Evolutionary conservation across 2,888 invertebrate species (phyloP).

Genomic region (Mayetiola destructor): DNA sequence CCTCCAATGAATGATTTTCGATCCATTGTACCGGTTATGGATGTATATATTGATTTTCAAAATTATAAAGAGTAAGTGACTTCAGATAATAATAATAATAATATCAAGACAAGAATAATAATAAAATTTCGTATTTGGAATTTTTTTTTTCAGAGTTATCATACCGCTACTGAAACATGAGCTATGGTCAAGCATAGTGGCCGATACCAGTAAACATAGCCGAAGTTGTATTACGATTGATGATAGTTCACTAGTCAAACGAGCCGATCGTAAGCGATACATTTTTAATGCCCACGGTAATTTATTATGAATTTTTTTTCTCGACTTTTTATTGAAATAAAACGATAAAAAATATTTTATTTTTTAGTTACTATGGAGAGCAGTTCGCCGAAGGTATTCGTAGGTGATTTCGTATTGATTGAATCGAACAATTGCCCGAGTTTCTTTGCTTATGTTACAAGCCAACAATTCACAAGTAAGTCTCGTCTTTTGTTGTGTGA

Average conservation of each 20-base stretch:
- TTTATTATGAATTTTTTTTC: background rate
- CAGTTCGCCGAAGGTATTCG: background rate
- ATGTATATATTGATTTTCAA: background rate
- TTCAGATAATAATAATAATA: too few relatives aligned
- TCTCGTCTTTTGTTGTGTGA: background rate
- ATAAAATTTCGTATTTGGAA: background rate
- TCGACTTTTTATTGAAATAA: background rate
- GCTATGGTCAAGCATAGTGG: background rate
- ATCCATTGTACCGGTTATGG: background rate
- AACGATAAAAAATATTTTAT: background rate
- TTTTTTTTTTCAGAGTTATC: background rate
- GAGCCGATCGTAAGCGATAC: background rate
- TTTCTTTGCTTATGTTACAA: constrained; percentile 1
- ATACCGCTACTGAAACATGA: background rate
- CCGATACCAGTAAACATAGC: background rate
- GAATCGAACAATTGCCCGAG: background rate
- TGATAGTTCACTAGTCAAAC: background rate
- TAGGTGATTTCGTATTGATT: background rate
- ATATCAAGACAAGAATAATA: too few relatives aligned
- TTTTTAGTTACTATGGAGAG: background rate
- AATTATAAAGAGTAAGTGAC: too few relatives aligned
- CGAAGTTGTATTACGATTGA: background rate
- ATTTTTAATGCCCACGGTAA: background rate
- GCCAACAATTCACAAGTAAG: background rate
- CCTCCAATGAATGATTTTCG: background rate